Evolutionary conservation across 1,140 invertebrate species (phyloP), one percentile per base, ranked within the genome.

Genomic region (Drosophila lowei): DNA sequence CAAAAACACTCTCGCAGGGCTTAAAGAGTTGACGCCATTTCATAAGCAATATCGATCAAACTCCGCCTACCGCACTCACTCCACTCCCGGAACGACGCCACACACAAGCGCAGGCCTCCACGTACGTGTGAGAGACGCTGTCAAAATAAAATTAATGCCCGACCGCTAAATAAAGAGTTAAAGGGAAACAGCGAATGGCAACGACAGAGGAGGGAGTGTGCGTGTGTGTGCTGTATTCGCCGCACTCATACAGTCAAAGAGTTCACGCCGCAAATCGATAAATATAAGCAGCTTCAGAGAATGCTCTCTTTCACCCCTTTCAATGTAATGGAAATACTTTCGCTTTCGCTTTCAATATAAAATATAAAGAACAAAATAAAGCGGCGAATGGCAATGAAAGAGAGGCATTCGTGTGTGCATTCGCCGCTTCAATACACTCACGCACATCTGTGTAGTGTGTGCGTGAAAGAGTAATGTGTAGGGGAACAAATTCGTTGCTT

Each of bases 111-210:
- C 30, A 61, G 11, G 21, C 23, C 25, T 18, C 60, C 50, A 16
- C 50, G 54, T 57, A 44, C 47, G 62, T 63, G 72, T 67, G 65
- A 79, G 70, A 70, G 52, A 47, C 72, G 72, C 76, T 79, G 76
- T 89, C 79, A 73, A 89, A 74, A 85, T 66, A 89, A 70, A 75
- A 85, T 85, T 80, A 89, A 85, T 89, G 63, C 79, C 57, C 76
- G 65, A 58, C 63, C 53, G 62, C 47, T 56, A 65, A 72, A 89
- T 67, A 73, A 89, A 84, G 85, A 89, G 85, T 89, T 89, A 79
- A 89, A 63, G 58, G 64, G 75, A 73, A 73, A 56, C 80, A 48
- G 79, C 80, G 81, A 85, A 85, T 85, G 58, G 73, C 46, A 85
- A 50, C 54, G 64, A 81, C 75, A 86, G 77, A 72, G 56, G 52